Evolutionary conservation across 2,888 invertebrate genomes (phyloP), one percentile per base, ranked within the genome.

Genomic region (Stenolophus ochropezus): DNA sequence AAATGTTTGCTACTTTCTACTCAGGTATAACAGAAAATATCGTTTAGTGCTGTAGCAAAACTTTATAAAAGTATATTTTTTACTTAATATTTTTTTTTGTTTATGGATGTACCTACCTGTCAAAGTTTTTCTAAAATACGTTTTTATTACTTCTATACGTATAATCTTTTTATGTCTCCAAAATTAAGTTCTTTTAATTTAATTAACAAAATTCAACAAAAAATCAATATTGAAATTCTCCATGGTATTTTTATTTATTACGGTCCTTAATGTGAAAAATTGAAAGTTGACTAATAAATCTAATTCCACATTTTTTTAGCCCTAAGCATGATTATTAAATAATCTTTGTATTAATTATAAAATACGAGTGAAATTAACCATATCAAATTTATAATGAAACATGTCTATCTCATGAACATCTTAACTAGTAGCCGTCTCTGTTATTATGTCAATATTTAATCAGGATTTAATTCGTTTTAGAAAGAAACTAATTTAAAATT

Each of bases 371-470:
- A 61, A 58, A 61, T 61, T 61, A 61, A 25, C 25, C 61, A 14
- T 61, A 61, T 23, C 25, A n/a, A 61, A 61, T 61, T 23, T 61
- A 61, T 61, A 61, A 61, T 61, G 21, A 61, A 61, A 61, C 3
- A 61, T 25, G 61, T 61, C 61, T 61, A 61, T 61, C 61, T 21
- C 14, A 25, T 2, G 25, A 23, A 61, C 61, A 25, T 61, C 61
- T 61, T 61, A 61, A 61, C 61, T 61, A 61, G 61, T 23, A 61
- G 61, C 61, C 4, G 27, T 23, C n/a, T 25, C n/a, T 61, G 23
- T 61, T 61, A 61, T 61, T 61, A 25, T 61, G 23, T 61, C 61
- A 61, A 61, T 61, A 61, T 61, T 61, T 25, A 61, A 23, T 61
- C 25, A 61, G 23, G 21, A 61, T 21, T 61, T 61, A 61, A 61